Percentiles rank a stretch among this genome's conserved stretches.
phyloP scores from a whole-genome alignment of 2,113 vertebrate species.

The Odontophorus gujanensis region DNA sequence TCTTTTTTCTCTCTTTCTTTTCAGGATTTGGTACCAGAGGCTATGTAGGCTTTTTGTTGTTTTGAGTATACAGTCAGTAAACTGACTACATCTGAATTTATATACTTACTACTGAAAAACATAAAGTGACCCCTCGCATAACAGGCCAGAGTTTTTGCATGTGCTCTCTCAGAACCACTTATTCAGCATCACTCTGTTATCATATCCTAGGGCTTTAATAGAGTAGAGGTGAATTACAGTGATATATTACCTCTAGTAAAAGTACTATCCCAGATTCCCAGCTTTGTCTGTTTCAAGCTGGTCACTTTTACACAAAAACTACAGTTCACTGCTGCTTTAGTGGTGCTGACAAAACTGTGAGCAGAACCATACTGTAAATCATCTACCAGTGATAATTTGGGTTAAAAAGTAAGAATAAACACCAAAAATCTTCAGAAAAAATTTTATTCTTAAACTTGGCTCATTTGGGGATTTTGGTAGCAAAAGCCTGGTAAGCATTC shows the following conservation, averaged over 20 bases:
- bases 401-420: background rate
- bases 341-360: background rate
- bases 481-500: background rate
- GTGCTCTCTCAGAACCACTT: background rate
- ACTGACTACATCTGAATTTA: slow-evolving; percentile 44
- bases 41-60: background rate
- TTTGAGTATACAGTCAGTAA: slow-evolving; percentile 42
- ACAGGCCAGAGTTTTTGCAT: background rate
- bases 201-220: background rate
- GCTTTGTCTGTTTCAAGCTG: background rate
- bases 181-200: background rate
- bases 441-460: background rate
- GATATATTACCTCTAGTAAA: background rate
- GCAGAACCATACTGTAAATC: background rate
- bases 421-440: fast-evolving
- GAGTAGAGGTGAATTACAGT: background rate
- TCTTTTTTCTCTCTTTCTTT: slow-evolving; percentile 14
- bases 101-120: background rate
- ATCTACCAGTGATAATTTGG: background rate
- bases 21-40: slow-evolving; percentile 32
- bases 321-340: background rate
- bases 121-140: background rate
- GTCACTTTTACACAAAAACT: background rate
- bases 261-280: background rate
- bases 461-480: background rate